These are phyloP conservation scores for Romanogobio albipinnatus DNA, from an alignment of 2,113 vertebrate species.

Conservation along the genomic window DNA sequence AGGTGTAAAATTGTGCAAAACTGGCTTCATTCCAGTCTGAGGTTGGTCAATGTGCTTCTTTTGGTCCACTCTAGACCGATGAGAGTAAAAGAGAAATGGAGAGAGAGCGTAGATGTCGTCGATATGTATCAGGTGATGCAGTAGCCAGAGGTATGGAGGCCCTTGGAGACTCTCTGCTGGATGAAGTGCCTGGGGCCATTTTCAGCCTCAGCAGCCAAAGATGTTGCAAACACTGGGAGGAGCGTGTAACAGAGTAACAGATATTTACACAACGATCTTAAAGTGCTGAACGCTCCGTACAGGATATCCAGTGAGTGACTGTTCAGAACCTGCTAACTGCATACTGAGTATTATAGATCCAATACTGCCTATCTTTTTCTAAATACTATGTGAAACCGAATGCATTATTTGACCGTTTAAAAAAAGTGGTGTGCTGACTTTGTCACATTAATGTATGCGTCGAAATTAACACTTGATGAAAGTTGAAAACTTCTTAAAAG, in stretches of 20 bases:
- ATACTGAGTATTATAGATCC: not conserved
- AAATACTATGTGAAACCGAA: not conserved
- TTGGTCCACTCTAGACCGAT: not conserved
- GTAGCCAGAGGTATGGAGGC: constrained; percentile 46
- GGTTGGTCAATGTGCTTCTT: not conserved
- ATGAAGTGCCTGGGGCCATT: constrained; percentile 54
- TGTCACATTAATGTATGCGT: not conserved
- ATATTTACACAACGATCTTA: constrained; percentile 30
- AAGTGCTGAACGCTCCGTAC: constrained; percentile 11
- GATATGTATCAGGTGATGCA: constrained; percentile 57
- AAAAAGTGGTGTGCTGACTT: not conserved
- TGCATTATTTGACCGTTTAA: not conserved
- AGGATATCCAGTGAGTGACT: not conserved
- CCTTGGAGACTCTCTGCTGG: constrained; percentile 51
- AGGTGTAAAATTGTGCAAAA: constrained; percentile 1
- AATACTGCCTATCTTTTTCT: not conserved
- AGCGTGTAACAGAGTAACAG: constrained; percentile 36
- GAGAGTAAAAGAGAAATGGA: not conserved
- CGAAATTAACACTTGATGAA: not conserved
- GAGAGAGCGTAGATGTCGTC: constrained; percentile 35
- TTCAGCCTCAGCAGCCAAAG: constrained; percentile 48
- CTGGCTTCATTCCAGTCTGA: not conserved
- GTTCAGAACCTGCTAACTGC: not conserved
- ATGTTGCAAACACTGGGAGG: constrained; percentile 40
- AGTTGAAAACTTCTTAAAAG: not conserved